Percentiles rank a stretch among this genome's conserved stretches.
Evolutionary conservation across 2,797 vertebrate genomes (phyloP).

Genomic region (Gymnopithys bicolor): DNA sequence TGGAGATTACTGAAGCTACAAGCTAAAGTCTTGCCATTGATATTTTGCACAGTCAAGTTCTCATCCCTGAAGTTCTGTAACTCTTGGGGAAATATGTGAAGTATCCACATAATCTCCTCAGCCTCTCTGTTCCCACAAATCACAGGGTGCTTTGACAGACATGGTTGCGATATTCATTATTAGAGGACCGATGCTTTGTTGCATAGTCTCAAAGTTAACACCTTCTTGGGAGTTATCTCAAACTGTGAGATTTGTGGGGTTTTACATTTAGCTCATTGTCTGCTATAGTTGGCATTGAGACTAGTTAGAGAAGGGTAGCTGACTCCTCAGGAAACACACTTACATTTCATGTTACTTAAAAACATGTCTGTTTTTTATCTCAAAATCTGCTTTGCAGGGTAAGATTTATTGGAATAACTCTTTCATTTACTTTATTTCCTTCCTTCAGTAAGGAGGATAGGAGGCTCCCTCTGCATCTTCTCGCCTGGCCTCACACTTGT

Average conservation of each 20-base stretch:
- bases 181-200: not conserved
- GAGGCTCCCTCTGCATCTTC: not conserved
- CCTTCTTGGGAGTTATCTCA: conserved; percentile 3
- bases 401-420: not conserved
- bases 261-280: conserved; percentile 7
- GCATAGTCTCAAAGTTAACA: not conserved
- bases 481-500: conserved; percentile 8
- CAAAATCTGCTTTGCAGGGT: not conserved
- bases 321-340: not conserved
- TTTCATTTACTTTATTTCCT: not conserved
- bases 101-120: conserved; percentile 9
- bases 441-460: not conserved
- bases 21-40: not conserved
- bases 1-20: not conserved
- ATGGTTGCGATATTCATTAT: not conserved
- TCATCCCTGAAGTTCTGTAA: conserved; percentile 1
- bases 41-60: not conserved
- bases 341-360: not conserved
- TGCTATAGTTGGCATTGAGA: not conserved
- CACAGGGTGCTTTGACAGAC: not conserved
- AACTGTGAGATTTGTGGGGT: not conserved
- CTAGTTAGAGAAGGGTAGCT: not conserved
- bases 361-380: not conserved
- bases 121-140: not conserved
- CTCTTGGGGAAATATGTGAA: not conserved